phyloP scores from a whole-genome alignment of 2,888 invertebrate genomes.

The Tetramorium bicarinatum region DNA sequence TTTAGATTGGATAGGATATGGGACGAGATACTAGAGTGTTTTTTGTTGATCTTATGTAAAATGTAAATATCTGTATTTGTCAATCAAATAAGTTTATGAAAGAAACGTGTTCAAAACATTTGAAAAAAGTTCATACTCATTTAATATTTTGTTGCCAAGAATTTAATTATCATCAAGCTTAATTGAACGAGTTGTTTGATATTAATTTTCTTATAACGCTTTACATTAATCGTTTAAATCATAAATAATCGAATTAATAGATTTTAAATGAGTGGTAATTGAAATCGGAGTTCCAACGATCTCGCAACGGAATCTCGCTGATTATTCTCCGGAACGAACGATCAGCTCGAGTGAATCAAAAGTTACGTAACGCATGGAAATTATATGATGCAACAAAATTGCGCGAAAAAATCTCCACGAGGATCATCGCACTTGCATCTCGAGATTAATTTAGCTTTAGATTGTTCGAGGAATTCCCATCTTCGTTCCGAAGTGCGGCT shows the following conservation, averaged over 20 bases:
- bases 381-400: slow-evolving; percentile 3
- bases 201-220: neutral
- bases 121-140: no score
- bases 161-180: neutral
- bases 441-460: slow-evolving; percentile 25
- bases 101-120: neutral
- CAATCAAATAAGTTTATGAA: neutral
- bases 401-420: slow-evolving; percentile 26
- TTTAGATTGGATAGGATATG: neutral
- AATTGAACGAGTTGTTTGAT: neutral
- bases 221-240: neutral
- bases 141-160: neutral
- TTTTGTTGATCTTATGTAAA: slow-evolving; percentile 1
- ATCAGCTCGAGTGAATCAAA: slow-evolving; percentile 6
- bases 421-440: slow-evolving; percentile 46
- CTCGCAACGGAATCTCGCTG: neutral
- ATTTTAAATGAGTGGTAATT: neutral
- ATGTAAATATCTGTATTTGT: neutral
- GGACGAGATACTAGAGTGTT: neutral
- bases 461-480: slow-evolving; percentile 37
- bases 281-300: neutral
- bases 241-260: neutral
- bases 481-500: slow-evolving; percentile 7
- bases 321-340: slow-evolving; percentile 11
- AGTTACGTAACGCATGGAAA: slow-evolving; percentile 21